Evolutionary conservation across 2,113 vertebrate species (phyloP), one percentile per base, ranked within the genome.

Genomic region (Choloepus hoffmanni): DNA sequence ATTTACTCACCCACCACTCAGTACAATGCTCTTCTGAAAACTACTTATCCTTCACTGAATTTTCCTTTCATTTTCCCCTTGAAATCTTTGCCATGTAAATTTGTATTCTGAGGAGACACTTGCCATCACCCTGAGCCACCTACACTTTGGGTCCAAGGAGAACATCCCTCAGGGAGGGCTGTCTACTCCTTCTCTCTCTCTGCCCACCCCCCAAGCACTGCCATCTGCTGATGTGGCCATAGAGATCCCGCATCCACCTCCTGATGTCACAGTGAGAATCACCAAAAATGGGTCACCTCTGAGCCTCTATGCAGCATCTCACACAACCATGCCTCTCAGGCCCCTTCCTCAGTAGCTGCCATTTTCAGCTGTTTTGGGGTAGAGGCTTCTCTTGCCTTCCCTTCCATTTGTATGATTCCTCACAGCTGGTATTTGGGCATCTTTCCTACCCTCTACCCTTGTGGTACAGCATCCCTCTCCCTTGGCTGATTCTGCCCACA

Each of bases 131-230:
- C 84, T 63, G 4, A 12, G 24, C 23, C 4, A 10, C 50, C 50
- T 0, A 3, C 18, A 53, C 6, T 28, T 19, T 43, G 14, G 30
- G 19, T 60, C 1, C n/a, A 12, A 16, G 26, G 3, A 5, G 23
- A 72, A 24, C 7, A 6, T 11, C 30, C 23, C n/a, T 65, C 33
- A 8, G 33, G 7, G n/a, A 6, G n/a, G 67, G 14, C 67, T 7
- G 13, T 50, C 65, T 62, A 7, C 7, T 62, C 60, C 62, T 63
- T 63, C 62, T 63, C 24, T 63, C 62, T 50, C 50, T 50, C 7
- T 50, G 7, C 50, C 50, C 12, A 9, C 50, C 50, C 7, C 12
- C 50, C 50, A 50, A 36, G 36, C 36, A 36, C 12, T 50, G 50
- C 12, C 12, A 50, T 50, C 50, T 50, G 7, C 40, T 28, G 9